Base-by-base conservation (phyloP, 2,888 invertebrate genomes). In the Andrena minutula region DNA sequence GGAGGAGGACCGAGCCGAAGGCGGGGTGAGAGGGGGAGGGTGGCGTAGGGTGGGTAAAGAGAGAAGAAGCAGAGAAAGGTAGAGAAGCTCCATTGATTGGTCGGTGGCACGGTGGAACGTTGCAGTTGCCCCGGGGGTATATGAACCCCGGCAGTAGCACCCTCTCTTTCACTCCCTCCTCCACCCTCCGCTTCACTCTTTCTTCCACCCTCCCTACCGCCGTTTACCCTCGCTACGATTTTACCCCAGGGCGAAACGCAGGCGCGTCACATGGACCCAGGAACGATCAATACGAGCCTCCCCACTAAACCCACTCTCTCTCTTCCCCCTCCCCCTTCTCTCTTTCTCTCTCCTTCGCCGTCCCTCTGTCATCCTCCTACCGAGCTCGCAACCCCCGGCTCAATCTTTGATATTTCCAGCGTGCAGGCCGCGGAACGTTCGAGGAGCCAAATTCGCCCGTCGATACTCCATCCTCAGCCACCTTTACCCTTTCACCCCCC, bases 231-330 rank as follows among this genome's bases (percentile, higher is more conserved):
- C 82, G 84, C 87, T 79, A 84, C 83, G 86, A 84, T 84, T 87
- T 88, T 81, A 88, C 90, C 91, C 91, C 82, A 87, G 83, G 77
- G 88, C 88, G 88, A 88, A 91, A 90, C 91, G 90, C 89, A 91
- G 88, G 92, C 92, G 91, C 93, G 92, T 92, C 92, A 92, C 92
- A 93, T 92, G 93, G 92, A 93, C 92, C 92, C 91, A 90, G 90
- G 88, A 89, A 88, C 92, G 93, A 93, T 93, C 93, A 93, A 93
- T 93, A 93, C 92, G 87, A 89, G 90, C 90, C 82, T 87, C 89
- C 87, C 85, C 88, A 78, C 86, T 71, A 85, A 82, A 80, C 82
- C 79, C 77, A 78, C 73, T 80, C 83, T 83, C 79, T 80, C 76
- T 70, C 60, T 53, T 72, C 76, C 69, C 70, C 75, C 58, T 64